Percentiles rank a stretch among this genome's conserved stretches.
phyloP scores from a whole-genome alignment of 2,113 vertebrate genomes.

The Tetrax tetrax region DNA sequence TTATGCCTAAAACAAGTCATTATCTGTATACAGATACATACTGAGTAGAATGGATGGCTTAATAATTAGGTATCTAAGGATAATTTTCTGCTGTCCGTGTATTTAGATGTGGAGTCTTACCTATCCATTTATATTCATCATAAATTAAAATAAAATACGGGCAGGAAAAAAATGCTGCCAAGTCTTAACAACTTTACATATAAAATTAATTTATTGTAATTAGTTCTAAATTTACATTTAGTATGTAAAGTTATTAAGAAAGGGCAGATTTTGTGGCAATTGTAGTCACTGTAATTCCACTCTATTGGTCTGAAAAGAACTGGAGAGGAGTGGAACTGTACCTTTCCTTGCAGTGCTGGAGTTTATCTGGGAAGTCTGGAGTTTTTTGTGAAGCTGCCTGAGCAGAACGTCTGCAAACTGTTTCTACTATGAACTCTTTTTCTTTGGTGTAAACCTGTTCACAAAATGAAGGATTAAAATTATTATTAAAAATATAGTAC shows the following conservation, averaged over 20 bases:
- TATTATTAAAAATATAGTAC: not conserved
- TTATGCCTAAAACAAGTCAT: not conserved
- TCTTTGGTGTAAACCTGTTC: not conserved
- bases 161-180: not conserved
- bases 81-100: not conserved
- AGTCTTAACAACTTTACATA: not conserved
- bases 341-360: not conserved
- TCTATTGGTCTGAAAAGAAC: not conserved
- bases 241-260: not conserved
- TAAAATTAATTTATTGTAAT: not conserved
- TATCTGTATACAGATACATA: not conserved
- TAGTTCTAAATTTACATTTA: not conserved
- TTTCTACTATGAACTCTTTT: not conserved
- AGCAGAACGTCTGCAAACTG: not conserved
- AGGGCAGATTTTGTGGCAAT: not conserved
- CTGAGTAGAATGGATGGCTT: not conserved
- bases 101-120: not conserved
- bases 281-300: not conserved
- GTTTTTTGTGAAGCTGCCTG: not conserved
- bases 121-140: not conserved
- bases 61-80: not conserved
- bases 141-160: not conserved
- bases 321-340: not conserved
- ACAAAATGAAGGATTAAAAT: not conserved
- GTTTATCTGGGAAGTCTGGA: not conserved